A percentile compares a stretch with the other conserved stretches of the same genome.
phyloP scores from a whole-genome alignment of 2,888 invertebrate species.

The Gastracanthus pulcherrimus region DNA sequence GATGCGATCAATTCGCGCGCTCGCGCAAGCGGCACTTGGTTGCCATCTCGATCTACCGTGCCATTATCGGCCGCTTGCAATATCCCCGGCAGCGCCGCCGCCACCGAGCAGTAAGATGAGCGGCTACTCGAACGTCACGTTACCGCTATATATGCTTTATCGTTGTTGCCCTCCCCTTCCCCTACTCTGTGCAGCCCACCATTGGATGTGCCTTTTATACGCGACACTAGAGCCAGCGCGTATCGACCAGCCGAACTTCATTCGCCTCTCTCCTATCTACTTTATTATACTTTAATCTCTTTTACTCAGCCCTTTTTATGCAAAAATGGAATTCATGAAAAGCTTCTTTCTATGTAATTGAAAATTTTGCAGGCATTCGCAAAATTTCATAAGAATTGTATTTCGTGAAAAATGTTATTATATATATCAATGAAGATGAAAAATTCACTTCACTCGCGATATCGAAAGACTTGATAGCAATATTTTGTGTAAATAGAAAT shows the following conservation, averaged over 20 bases:
- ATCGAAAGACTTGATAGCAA: no score
- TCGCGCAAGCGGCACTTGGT: not conserved
- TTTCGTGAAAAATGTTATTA: no score
- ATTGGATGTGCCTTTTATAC: constrained; percentile 5
- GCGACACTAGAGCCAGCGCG: not conserved
- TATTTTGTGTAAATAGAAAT: no score
- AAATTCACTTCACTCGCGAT: no score
- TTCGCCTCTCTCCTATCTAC: not conserved
- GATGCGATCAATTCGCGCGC: constrained; percentile 13
- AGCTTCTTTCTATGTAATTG: no score
- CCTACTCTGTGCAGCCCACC: no score
- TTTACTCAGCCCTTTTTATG: no score
- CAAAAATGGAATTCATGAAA: no score
- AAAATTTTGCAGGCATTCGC: no score
- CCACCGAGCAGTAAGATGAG: constrained; percentile 16
- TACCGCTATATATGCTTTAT: not conserved
- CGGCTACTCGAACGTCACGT: not conserved
- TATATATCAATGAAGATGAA: no score
- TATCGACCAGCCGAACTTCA: not conserved
- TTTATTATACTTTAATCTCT: no score
- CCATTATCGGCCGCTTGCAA: constrained; percentile 8
- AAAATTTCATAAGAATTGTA: no score
- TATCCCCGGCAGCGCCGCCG: not conserved
- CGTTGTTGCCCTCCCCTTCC: not conserved
- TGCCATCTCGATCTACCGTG: constrained; percentile 6